These are phyloP conservation scores for Catamblyrhynchus diadema DNA, from an alignment of 2,797 vertebrate genomes.

Conservation along the genomic window DNA sequence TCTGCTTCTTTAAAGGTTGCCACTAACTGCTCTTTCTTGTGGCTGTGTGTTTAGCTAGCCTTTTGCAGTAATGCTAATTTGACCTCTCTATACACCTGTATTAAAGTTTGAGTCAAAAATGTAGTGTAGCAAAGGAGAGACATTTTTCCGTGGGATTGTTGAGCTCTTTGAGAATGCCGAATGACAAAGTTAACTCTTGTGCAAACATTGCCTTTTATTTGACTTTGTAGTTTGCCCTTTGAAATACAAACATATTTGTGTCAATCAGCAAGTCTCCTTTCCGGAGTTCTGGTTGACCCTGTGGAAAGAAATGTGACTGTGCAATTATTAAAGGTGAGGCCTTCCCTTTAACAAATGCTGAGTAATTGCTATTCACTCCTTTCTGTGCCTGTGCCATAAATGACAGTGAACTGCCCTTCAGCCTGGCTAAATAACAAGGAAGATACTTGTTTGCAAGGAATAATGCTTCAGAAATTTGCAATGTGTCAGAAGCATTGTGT, in stretches of 20 bases:
- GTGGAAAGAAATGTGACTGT: conserved; percentile 42
- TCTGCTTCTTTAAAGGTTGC: neutral
- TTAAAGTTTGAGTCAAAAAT: neutral
- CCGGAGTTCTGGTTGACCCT: conserved; percentile 33
- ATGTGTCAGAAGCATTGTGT: neutral
- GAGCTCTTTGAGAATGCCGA: conserved; percentile 27
- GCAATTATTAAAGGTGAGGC: conserved; percentile 54
- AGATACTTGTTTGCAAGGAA: neutral
- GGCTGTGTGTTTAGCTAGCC: neutral
- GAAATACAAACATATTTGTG: conserved; percentile 58
- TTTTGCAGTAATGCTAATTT: neutral
- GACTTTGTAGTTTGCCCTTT: conserved; percentile 57
- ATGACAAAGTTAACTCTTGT: conserved; percentile 38
- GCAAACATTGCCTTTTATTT: conserved; percentile 38
- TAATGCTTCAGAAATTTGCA: neutral
- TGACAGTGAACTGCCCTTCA: neutral
- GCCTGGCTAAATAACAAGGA: conserved; percentile 7
- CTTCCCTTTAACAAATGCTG: conserved; percentile 4
- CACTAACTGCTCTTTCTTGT: neutral
- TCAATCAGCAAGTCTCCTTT: conserved; percentile 52
- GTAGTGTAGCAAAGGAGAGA: neutral
- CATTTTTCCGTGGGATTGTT: neutral
- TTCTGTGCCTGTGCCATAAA: neutral
- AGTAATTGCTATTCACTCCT: conserved; percentile 40
- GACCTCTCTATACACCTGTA: neutral